Base-by-base conservation (phyloP, 2,888 invertebrate genomes). In the Monopis laevigella region DNA sequence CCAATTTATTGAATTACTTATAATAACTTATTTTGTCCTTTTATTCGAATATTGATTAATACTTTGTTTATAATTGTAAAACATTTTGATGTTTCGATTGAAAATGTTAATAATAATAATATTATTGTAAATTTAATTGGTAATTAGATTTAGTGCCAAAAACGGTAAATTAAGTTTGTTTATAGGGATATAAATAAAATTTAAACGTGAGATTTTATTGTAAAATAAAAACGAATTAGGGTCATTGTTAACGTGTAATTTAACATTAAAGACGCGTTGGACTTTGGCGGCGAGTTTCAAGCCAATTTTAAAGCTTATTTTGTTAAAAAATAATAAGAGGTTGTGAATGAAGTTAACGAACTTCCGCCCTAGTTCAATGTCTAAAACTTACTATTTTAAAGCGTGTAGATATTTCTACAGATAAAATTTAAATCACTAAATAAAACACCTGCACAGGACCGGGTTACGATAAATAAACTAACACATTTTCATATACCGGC, bases 71-170 rank as follows among this genome's bases (percentile, higher is more conserved):
- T 46, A 46, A 51, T 40, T 53, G 46, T n/a, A n/a, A 51, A 52
- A 46, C 13, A 36, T 32, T 47, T 40, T 43, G 42, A 47, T 55
- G 51, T 48, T 55, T 45, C 47, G 57, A 60, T 60, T 47, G 48
- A 51, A 60, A 56, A 46, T 56, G 55, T 56, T 58, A 52, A 49
- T 50, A 48, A 52, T 52, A 46, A 30, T 14, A 46, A 7, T 21
- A 36, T 36, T 21, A 51, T 47, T 58, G 48, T 58, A 58, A 58
- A 59, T 57, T 59, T 62, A 62, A 63, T 68, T 58, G 55, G 56
- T 63, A 69, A 71, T 68, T 78, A 75, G 64, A 68, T 75, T 68
- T 78, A 74, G 78, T 80, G 80, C 80, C 78, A 80, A 78, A 73
- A 65, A 46, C 62, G 73, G 6, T 29, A 24, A 57, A 57, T 63